Base-by-base conservation (phyloP, 2,888 invertebrate genomes). In the Drosophila anceps region DNA sequence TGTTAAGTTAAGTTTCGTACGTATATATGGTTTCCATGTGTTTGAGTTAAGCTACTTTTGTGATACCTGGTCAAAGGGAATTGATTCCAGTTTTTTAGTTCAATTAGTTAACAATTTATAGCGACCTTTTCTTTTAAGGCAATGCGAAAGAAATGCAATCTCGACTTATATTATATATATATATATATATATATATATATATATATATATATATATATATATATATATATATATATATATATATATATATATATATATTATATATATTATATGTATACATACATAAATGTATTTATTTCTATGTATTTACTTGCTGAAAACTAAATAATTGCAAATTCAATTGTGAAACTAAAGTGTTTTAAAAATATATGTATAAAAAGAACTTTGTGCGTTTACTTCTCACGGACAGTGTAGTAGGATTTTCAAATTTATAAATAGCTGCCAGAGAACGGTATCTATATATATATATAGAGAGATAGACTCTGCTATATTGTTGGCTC, bases 281-380 rank as follows among this genome's bases (percentile, higher is more conserved):
- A 50, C 31, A 61, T 79, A 70, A 54, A 55, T 75, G 69, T 68
- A 61, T 69, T 74, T 60, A 82, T 88, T 79, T 84, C 88, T 86
- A 90, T 84, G 79, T 76, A 90, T 86, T 89, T 87, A 86, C 88
- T 86, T 86, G 86, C 90, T 86, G 90, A 86, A 84, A 79, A 58
- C 78, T 62, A 81, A 86, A 74, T 63, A 78, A 75, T 63, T 77
- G 74, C 82, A 78, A 73, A 86, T 83, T 73, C 84, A 83, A 88
- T 70, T 86, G 83, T 73, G 68, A 72, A 85, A 73, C 50, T 66
- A 73, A 71, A 73, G 27, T 31, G 50, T 67, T 72, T 81, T 60
- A 24, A 43, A 53, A 43, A 53, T 53, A 65, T 39, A 58, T 54
- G 54, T 53, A 43, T 44, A 8, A 50, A 50, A 48, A 6, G 48